A percentile compares a stretch with the other conserved stretches of the same genome.
Evolutionary conservation across 2,888 invertebrate genomes (phyloP).

Genomic region (Megalurothrips usitatus): DNA sequence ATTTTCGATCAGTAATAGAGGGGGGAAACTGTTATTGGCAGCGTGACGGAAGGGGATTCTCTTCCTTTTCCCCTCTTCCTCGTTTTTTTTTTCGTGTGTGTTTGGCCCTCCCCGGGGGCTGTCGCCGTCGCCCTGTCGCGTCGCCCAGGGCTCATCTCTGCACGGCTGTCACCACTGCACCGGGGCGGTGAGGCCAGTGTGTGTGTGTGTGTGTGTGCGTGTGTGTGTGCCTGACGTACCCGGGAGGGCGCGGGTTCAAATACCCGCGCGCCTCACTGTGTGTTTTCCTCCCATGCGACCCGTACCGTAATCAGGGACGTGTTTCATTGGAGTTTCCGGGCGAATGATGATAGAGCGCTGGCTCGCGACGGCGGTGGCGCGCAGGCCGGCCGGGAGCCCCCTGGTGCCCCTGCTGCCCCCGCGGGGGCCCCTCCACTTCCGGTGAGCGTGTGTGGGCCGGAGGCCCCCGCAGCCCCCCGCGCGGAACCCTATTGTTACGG

Average conservation of each 20-base stretch:
- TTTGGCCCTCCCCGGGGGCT: too few relatives aligned
- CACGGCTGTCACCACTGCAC: too few relatives aligned
- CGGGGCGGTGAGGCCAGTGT: not conserved
- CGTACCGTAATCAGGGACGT: not conserved
- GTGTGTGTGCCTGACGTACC: not conserved
- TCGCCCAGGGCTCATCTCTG: too few relatives aligned
- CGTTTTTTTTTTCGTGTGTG: too few relatives aligned
- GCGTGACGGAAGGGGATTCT: too few relatives aligned
- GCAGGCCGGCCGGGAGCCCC: not conserved
- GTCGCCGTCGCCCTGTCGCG: too few relatives aligned
- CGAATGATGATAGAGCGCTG: not conserved
- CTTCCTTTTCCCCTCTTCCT: too few relatives aligned
- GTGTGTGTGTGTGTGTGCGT: not conserved
- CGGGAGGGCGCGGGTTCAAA: not conserved
- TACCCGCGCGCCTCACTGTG: not conserved
- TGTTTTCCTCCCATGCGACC: not conserved
- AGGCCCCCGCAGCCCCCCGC: not conserved
- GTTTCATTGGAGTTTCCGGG: slow-evolving; percentile 22
- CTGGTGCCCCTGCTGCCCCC: too few relatives aligned
- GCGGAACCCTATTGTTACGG: slow-evolving; percentile 19
- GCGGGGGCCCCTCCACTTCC: slow-evolving; percentile 9
- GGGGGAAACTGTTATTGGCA: too few relatives aligned
- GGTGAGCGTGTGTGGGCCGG: slow-evolving; percentile 14
- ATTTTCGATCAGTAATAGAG: too few relatives aligned
- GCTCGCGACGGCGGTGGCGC: not conserved